Conservation (phyloP, 1,140 invertebrate species). For the Drosophila nigromelanica region DNA sequence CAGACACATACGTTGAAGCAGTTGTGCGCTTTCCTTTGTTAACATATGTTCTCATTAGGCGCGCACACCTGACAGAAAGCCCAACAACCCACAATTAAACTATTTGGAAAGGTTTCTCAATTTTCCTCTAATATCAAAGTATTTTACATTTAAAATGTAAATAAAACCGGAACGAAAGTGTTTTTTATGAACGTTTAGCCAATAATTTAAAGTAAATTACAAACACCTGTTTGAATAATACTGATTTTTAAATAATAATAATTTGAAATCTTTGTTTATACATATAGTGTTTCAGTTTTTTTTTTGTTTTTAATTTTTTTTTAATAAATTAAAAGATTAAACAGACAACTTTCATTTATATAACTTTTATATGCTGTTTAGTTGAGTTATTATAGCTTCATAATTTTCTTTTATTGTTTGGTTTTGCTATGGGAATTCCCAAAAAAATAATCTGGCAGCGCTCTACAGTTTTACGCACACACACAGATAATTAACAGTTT, state of each 20-base stretch:
- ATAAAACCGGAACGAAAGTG: not conserved
- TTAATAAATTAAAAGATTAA: too few species aligned
- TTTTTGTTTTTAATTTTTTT: too few species aligned
- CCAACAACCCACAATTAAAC: constrained; percentile 1
- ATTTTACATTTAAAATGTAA: constrained; percentile 5
- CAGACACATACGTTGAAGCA: not conserved
- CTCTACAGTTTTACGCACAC: constrained; percentile 9
- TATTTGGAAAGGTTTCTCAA: not conserved
- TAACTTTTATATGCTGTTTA: too few species aligned
- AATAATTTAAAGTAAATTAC: not conserved
- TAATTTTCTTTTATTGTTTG: too few species aligned
- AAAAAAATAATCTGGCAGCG: constrained; percentile 17
- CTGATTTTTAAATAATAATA: constrained; percentile 1
- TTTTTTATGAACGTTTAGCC: too few species aligned
- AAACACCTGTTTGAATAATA: constrained; percentile 39
- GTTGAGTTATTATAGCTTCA: too few species aligned
- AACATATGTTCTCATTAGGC: constrained; percentile 26
- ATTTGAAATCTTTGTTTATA: not conserved
- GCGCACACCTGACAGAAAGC: constrained; percentile 13
- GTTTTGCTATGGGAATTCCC: not conserved
- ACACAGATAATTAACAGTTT: constrained; percentile 46
- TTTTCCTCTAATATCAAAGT: not conserved
- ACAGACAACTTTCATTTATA: too few species aligned
- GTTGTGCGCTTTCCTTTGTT: not conserved
- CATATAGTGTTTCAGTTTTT: not conserved